These are phyloP conservation scores for Dasyornis broadbenti DNA, from an alignment of 2,113 vertebrate species.

Conservation along the genomic window DNA sequence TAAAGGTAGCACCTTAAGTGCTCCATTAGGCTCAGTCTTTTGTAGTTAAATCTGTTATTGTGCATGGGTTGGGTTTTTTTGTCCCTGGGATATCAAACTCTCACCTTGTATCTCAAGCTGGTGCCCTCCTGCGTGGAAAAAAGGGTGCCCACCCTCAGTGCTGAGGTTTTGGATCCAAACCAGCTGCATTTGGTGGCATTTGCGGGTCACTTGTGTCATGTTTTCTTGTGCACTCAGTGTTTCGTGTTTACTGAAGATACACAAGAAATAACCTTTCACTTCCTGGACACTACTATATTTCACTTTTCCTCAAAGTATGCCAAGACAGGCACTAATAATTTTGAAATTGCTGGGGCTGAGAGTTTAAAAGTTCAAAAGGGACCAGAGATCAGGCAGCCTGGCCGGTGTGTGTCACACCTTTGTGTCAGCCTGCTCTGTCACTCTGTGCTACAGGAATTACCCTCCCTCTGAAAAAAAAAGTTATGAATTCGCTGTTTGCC, in stretches of 20 bases:
- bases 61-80: background rate
- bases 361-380: conserved; percentile 36
- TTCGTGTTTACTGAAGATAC: background rate
- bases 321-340: background rate
- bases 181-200: background rate
- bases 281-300: background rate
- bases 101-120: background rate
- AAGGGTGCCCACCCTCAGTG: background rate
- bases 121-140: background rate
- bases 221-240: background rate
- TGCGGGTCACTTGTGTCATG: background rate
- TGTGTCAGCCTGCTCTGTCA: background rate
- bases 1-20: background rate
- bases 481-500: background rate
- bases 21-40: background rate
- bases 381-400: background rate
- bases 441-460: background rate
- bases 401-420: background rate
- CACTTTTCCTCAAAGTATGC: background rate
- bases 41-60: background rate
- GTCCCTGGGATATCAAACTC: background rate
- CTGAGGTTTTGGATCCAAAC: background rate
- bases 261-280: conserved; percentile 43
- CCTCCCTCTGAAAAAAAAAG: background rate
- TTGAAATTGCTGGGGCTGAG: conserved; percentile 4